These are phyloP conservation scores for Ploceus nigricollis DNA, from an alignment of 2,113 vertebrate genomes.

Conservation along the genomic window DNA sequence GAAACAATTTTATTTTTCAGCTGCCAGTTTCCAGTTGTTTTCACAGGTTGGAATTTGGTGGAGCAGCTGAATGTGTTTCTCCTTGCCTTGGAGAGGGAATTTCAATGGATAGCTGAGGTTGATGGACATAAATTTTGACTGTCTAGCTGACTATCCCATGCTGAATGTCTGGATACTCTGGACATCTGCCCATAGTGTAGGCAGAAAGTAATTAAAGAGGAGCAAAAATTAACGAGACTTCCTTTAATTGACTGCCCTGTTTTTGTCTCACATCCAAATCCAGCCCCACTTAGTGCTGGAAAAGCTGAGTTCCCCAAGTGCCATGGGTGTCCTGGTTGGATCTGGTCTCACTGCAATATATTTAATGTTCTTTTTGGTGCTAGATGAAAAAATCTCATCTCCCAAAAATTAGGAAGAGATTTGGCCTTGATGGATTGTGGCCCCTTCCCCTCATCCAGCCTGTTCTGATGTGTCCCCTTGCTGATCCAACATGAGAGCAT, in stretches of 20 bases:
- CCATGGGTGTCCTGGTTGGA: neutral
- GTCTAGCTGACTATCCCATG: neutral
- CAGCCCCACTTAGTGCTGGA: neutral
- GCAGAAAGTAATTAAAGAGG: neutral
- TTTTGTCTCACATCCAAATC: neutral
- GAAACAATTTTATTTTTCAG: neutral
- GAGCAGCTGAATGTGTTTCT: neutral
- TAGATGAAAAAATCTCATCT: neutral
- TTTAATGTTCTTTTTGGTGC: neutral
- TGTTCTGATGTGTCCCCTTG: neutral
- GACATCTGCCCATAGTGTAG: neutral
- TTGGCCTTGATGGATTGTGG: neutral
- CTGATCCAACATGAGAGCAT: neutral
- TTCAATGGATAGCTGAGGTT: neutral
- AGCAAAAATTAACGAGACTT: neutral
- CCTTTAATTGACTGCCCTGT: neutral
- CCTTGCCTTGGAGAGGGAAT: neutral
- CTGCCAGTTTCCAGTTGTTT: neutral
- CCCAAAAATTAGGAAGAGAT: neutral
- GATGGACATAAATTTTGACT: accelerated
- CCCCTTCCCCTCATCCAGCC: neutral
- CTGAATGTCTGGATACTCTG: neutral
- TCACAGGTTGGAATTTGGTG: neutral
- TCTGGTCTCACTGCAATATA: neutral
- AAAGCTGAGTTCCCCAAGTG: neutral